Base-by-base conservation (phyloP, 1,140 invertebrate genomes). In the Nymphalis io region DNA sequence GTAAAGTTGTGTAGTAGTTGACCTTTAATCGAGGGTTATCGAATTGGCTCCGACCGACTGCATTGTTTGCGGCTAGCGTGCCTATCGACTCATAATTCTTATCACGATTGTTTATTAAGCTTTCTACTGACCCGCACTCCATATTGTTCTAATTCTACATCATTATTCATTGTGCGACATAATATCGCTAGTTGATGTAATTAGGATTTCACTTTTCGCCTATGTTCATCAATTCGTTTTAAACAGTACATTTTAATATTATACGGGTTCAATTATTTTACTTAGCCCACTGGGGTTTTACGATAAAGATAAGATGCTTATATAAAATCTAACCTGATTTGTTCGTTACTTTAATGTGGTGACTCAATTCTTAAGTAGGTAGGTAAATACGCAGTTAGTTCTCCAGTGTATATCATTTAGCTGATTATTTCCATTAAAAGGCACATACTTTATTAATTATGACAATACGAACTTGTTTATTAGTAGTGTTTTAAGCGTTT, bases 291-390 rank as follows among this genome's bases (percentile, higher is more conserved):
- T 16, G 42, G 6, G 15, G 15, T 46, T n/a, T 16, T 46, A 42
- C 10, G n/a, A 46, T 46, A 3, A 1, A 46, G n/a, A 46, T 46
- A 46, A 44, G n/a, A 15, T 16, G n/a, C 48, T 51, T 51, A 16
- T 20, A 8, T n/a, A 18, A 21, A 12, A 51, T 21, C 8, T 51
- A 10, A 48, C 15, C n/a, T 48, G 12, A 51, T 21, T 21, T 20
- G 48, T 51, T 51, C 21, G 16, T 20, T 20, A 51, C 48, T 21
- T 51, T 46, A 46, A 16, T 18, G 44, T 46, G 16, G 12, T 51
- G 73, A 68, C 71, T 73, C 74, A 68, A 73, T 79, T 81, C 80
- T 84, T 74, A 80, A 83, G 42, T 82, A 67, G 60, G 67, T 72
- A 83, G 66, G 74, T 42, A 65, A 58, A 71, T 68, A 61, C 46